phyloP scores from a whole-genome alignment of 2,888 invertebrate genomes.

The Acleris emargana region DNA sequence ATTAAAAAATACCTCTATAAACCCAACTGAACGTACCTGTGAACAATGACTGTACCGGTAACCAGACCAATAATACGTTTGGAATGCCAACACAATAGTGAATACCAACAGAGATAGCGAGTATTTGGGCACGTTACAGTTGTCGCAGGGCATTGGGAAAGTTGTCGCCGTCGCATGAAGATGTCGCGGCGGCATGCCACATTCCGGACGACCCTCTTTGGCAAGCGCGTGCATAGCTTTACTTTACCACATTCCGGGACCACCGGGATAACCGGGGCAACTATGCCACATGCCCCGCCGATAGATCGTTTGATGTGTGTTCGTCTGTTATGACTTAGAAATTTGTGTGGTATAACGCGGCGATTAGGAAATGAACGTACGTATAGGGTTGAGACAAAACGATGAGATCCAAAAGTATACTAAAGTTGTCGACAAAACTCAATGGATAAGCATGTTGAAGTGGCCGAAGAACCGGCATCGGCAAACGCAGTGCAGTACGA shows the following conservation, averaged over 20 bases:
- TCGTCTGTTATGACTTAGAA: background rate
- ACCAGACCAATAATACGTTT: slow-evolving; percentile 27
- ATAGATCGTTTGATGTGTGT: slow-evolving; percentile 1
- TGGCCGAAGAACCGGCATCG: no score
- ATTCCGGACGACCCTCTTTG: slow-evolving; percentile 61
- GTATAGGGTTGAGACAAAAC: no score
- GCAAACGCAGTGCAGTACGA: no score
- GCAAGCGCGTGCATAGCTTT: slow-evolving; percentile 66
- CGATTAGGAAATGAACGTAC: background rate
- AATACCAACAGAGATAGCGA: slow-evolving; percentile 37
- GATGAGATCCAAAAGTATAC: no score
- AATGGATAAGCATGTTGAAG: no score
- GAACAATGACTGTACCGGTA: slow-evolving; percentile 20
- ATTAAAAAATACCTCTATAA: background rate
- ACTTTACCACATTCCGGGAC: slow-evolving; percentile 61
- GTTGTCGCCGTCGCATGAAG: slow-evolving; percentile 68
- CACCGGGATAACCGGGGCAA: slow-evolving; percentile 45
- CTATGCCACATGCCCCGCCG: slow-evolving; percentile 38
- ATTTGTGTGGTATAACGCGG: background rate
- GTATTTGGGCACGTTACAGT: slow-evolving; percentile 46
- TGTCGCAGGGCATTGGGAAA: slow-evolving; percentile 58
- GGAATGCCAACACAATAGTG: slow-evolving; percentile 33
- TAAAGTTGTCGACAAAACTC: no score
- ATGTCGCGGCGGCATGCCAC: slow-evolving; percentile 71
- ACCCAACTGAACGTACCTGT: slow-evolving; percentile 12